These are phyloP conservation scores for Entelurus aequoreus DNA, from an alignment of 2,113 vertebrate species.

Conservation along the genomic window DNA sequence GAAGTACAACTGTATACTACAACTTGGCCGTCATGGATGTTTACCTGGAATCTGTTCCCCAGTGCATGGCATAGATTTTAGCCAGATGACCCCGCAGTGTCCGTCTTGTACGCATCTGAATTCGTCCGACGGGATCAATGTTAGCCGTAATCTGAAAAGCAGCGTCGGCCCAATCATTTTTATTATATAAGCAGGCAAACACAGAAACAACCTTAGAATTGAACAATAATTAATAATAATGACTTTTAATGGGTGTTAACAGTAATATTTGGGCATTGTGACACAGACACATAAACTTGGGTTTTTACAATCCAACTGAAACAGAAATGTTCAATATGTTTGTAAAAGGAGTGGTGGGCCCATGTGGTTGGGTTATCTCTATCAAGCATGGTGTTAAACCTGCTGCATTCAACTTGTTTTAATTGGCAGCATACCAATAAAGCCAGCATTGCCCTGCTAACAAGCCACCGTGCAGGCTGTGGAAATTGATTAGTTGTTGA, in stretches of 20 bases:
- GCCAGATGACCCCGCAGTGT: slow-evolving; percentile 96
- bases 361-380: too few species aligned
- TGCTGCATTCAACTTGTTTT: too few species aligned
- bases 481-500: not conserved
- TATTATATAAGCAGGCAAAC: too few species aligned
- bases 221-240: too few species aligned
- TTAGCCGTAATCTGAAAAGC: slow-evolving; percentile 91
- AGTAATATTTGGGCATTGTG: too few species aligned
- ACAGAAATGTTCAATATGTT: too few species aligned
- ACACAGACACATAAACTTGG: too few species aligned
- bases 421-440: not conserved
- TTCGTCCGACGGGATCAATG: slow-evolving; percentile 95
- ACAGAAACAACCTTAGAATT: too few species aligned
- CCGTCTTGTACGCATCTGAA: slow-evolving; percentile 98
- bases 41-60: slow-evolving; percentile 98
- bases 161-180: slow-evolving; percentile 9
- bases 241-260: too few species aligned
- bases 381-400: too few species aligned
- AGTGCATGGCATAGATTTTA: slow-evolving; percentile 99
- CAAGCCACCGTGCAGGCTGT: not conserved
- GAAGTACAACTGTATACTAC: not conserved
- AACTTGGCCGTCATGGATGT: not conserved
- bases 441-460: not conserved
- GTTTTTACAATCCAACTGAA: too few species aligned
- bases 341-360: too few species aligned